Base-by-base conservation (phyloP, 2,797 vertebrate species). In the Chlorospingus flavigularis region DNA sequence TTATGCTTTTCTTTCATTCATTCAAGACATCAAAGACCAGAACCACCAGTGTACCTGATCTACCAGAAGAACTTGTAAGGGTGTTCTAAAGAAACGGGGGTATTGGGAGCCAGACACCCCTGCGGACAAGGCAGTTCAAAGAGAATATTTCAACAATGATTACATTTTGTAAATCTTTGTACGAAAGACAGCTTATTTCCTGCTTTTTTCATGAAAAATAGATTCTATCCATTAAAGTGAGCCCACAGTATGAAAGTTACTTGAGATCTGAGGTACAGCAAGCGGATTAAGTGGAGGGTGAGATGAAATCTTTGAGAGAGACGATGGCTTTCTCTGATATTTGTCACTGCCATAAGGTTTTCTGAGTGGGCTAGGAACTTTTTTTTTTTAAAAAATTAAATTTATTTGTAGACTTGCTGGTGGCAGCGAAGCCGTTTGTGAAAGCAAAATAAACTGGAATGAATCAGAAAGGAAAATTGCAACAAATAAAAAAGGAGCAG, bases 91-190 rank as follows among this genome's bases (percentile, higher is more conserved):
- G 98, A 98, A 98, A 97, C 76, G 94, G 92, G 97, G 95, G 97
- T 97, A 98, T 97, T 97, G 98, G 98, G 97, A 98, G 98, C 96
- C 96, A 98, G 97, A 98, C 98, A 98, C 98, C 98, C 98, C 97
- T 97, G 98, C 97, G 97, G 98, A 98, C 98, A 98, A 95, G 96
- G 97, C 96, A 98, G 98, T 98, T 98, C 98, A 98, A 98, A 98
- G 98, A 96, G 98, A 98, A 98, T 98, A 98, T 98, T 98, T 98
- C 98, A 98, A 98, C 98, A 98, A 98, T 98, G 98, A 98, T 98
- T 98, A 98, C 98, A 98, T 98, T 98, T 98, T 98, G 98, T 98
- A 98, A 98, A 98, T 98, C 98, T 98, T 98, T 98, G 98, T 98
- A 97, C 91, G 94, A 96, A 97, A 97, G 97, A 98, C 98, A 98